Base-by-base conservation (phyloP, 2,888 invertebrate genomes). In the Dendrolimus pini region DNA sequence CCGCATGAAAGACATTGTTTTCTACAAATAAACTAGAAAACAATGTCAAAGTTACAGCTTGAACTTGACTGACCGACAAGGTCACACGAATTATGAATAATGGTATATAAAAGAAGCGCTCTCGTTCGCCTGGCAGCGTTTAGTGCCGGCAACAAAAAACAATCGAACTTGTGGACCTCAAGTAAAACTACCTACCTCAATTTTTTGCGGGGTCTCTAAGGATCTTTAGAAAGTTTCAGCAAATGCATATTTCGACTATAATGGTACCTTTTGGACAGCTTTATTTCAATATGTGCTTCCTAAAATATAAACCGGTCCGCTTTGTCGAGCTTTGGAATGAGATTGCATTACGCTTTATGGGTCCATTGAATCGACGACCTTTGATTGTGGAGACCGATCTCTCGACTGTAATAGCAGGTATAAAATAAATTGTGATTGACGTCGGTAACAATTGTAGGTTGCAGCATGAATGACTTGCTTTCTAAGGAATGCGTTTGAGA, bases 21-120 rank as follows among this genome's bases (percentile, higher is more conserved):
- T 67, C 62, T 68, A 67, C 62, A 66, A 68, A 67, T 61, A 65
- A 67, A 65, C 64, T 71, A 69, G 71, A 77, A 75, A 78, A 80
- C 80, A 83, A 78, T 78, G 76, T 75, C 74, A 75, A 77, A 74
- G 71, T 74, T 68, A 72, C 67, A 63, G 70, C 69, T 72, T 77
- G 79, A 79, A 78, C 81, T 80, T 78, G 80, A 76, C 73, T 63
- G 57, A 66, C 68, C 63, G 60, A 70, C 78, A 82, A 85, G 82
- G 84, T 83, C 82, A 75, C 72, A 66, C 72, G 65, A 71, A 72
- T 67, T 72, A 77, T 80, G 80, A 80, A 75, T 75, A 71, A 63
- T 69, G 70, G 62, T 54, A 61, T 60, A 64, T 67, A 64, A 61
- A 47, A 47, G 47, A 47, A 9, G 47, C 47, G 12, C 47, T 47